Conservation (phyloP, 2,888 invertebrate genomes). For the Cantharis flavilabris region DNA sequence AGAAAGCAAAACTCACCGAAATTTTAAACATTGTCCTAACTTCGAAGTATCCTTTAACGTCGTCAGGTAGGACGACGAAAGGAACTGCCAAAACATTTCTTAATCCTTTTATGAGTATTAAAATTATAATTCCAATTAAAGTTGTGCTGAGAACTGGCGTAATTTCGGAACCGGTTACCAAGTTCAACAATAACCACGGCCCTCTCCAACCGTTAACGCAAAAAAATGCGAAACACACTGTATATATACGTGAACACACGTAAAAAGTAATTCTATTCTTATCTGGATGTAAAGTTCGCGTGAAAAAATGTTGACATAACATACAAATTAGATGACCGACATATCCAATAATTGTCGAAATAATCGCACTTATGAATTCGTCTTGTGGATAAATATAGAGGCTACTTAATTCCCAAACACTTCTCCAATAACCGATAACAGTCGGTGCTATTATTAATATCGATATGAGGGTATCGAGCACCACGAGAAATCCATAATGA, state of each 20-base stretch:
- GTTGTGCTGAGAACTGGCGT: slow-evolving; percentile 67
- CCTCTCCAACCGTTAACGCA: slow-evolving; percentile 91
- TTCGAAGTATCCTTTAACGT: slow-evolving; percentile 78
- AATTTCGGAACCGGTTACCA: slow-evolving; percentile 66
- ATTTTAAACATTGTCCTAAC: slow-evolving; percentile 84
- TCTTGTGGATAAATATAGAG: slow-evolving; percentile 69
- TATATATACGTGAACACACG: slow-evolving; percentile 73
- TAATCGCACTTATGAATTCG: slow-evolving; percentile 64
- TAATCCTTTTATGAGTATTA: slow-evolving; percentile 71
- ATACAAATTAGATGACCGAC: slow-evolving; percentile 72
- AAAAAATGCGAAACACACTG: slow-evolving; percentile 74
- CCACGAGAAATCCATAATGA: slow-evolving; percentile 63
- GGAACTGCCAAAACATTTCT: slow-evolving; percentile 84
- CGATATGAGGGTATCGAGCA: slow-evolving; percentile 74
- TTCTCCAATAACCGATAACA: slow-evolving; percentile 86
- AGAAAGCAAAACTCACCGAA: slow-evolving; percentile 66
- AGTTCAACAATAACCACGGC: slow-evolving; percentile 77
- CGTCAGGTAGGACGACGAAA: slow-evolving; percentile 76
- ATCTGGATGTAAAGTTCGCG: slow-evolving; percentile 67
- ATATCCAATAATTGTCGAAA: slow-evolving; percentile 73
- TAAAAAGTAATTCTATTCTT: slow-evolving; percentile 71
- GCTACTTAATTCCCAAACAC: slow-evolving; percentile 82
- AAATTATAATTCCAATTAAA: slow-evolving; percentile 67
- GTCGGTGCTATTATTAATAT: slow-evolving; percentile 76
- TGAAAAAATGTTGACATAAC: slow-evolving; percentile 67